A percentile compares a stretch with the other conserved stretches of the same genome.
phyloP scores from a whole-genome alignment of 2,113 vertebrate genomes.

The Melanerpes aurifrons region DNA sequence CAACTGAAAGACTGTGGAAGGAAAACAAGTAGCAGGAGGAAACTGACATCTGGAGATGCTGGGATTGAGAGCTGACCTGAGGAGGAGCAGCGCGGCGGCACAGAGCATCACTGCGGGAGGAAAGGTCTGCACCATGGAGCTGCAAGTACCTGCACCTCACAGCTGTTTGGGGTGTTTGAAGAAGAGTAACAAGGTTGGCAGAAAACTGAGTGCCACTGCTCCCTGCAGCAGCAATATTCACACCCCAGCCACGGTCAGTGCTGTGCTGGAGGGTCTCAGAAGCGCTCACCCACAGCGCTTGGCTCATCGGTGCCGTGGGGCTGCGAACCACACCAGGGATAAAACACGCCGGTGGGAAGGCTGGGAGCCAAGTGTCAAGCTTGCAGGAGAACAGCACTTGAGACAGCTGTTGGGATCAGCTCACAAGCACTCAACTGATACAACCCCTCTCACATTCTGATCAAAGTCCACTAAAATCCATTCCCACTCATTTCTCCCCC shows the following conservation, averaged over 20 bases:
- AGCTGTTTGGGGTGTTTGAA: not conserved
- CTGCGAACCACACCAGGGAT: not conserved
- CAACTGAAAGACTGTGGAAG: not conserved
- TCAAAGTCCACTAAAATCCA: not conserved
- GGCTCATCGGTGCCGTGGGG: rapidly evolving
- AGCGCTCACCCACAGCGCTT: rapidly evolving
- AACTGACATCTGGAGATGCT: not conserved
- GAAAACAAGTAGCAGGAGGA: not conserved
- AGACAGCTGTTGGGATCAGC: not conserved
- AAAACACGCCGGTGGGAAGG: rapidly evolving
- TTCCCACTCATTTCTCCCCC: not conserved
- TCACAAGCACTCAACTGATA: rapidly evolving
- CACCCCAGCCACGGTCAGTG: not conserved
- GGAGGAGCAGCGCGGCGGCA: not conserved
- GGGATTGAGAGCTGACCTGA: not conserved
- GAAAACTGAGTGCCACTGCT: not conserved
- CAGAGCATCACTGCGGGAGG: rapidly evolving
- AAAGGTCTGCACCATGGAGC: not conserved
- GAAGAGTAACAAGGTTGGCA: not conserved
- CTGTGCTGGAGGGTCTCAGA: not conserved
- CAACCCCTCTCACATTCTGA: not conserved
- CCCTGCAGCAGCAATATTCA: not conserved
- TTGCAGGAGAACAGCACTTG: not conserved
- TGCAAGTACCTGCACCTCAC: not conserved
- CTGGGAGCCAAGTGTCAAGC: not conserved